Evolutionary conservation across 2,113 vertebrate genomes (phyloP).

Genomic region (Bubalus kerabau): DNA sequence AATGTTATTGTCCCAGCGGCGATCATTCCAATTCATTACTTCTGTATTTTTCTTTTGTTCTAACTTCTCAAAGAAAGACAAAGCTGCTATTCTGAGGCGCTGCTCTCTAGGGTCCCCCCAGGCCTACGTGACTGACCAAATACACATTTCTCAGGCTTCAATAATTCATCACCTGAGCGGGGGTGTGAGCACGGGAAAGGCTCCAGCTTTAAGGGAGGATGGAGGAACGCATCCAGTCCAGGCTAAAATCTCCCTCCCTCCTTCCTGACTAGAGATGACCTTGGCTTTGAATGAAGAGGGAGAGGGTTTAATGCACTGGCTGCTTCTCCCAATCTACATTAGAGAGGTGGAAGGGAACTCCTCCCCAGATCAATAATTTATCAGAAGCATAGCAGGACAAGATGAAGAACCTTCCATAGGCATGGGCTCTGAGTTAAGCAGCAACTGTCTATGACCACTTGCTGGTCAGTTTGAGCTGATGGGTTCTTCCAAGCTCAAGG

Average conservation of each 20-base stretch:
- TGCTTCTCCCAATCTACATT: not conserved
- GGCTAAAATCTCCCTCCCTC: not conserved
- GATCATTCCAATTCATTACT: not conserved
- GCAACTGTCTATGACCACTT: not conserved
- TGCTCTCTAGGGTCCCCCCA: not conserved
- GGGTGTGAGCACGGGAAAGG: not conserved
- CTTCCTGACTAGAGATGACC: not conserved
- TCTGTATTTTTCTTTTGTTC: slow-evolving; percentile 44
- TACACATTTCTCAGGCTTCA: slow-evolving; percentile 29
- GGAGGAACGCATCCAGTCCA: not conserved
- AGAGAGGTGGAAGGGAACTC: not conserved
- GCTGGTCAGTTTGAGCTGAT: not conserved
- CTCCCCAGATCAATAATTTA: slow-evolving; percentile 45
- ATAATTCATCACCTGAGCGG: slow-evolving; percentile 36
- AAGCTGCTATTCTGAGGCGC: not conserved
- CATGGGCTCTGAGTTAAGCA: not conserved
- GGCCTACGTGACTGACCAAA: slow-evolving; percentile 25
- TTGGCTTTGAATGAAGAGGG: not conserved
- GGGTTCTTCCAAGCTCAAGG: not conserved
- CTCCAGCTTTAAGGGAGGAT: not conserved
- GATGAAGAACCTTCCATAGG: not conserved
- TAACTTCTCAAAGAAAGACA: slow-evolving; percentile 32
- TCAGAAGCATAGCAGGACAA: not conserved
- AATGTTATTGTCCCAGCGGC: not conserved
- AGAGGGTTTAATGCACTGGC: slow-evolving; percentile 43